phyloP scores from a whole-genome alignment of 2,113 vertebrate species.

The Puma concolor region DNA sequence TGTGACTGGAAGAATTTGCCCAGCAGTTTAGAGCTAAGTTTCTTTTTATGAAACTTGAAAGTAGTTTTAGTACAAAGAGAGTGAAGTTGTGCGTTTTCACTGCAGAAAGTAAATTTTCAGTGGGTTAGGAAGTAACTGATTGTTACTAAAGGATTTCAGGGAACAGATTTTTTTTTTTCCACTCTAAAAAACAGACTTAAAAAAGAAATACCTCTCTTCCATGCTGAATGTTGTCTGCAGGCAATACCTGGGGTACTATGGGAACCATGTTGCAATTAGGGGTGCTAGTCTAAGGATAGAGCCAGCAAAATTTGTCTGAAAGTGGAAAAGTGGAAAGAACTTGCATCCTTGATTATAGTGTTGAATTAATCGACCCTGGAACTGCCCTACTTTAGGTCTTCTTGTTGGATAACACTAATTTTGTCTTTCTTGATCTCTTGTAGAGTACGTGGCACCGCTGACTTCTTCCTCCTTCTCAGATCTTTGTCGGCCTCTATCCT shows the following conservation, averaged over 20 bases:
- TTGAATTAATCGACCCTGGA: neutral
- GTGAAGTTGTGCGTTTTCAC: neutral
- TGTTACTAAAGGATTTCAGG: neutral
- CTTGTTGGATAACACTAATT: neutral
- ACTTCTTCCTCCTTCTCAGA: neutral
- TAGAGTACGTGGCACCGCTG: neutral
- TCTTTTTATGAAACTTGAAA: constrained; percentile 3
- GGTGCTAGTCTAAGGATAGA: neutral
- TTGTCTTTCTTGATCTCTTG: neutral
- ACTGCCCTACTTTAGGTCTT: neutral
- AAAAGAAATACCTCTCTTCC: neutral
- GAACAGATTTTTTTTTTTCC: neutral
- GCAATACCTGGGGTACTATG: neutral
- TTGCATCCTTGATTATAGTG: neutral
- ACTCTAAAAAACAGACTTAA: neutral
- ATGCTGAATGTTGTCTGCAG: neutral
- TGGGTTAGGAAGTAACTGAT: neutral
- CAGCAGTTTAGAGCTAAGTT: neutral
- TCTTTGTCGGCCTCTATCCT: neutral
- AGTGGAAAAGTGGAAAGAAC: neutral
- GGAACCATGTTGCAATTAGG: neutral
- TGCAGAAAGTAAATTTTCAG: neutral
- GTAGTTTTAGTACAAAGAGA: neutral
- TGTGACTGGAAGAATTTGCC: neutral
- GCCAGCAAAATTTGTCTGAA: neutral